phyloP scores from a whole-genome alignment of 1,140 invertebrate genomes.

The Asobara japonica region DNA sequence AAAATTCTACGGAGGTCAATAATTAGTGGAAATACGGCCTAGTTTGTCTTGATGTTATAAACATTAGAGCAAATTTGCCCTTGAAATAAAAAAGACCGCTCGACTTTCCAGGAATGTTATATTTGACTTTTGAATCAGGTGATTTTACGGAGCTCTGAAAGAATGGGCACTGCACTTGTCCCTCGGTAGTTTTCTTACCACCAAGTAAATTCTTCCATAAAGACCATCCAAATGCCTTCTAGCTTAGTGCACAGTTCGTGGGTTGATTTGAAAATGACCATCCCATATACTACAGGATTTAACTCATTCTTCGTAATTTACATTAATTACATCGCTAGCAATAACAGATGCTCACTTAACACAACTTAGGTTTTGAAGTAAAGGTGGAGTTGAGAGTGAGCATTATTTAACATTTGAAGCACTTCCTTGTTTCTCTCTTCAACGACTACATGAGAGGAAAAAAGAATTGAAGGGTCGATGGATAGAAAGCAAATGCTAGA shows the following conservation, averaged over 20 bases:
- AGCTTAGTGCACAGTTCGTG: slow-evolving; percentile 42
- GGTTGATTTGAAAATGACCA: slow-evolving; percentile 51
- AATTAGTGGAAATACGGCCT: too few relatives aligned
- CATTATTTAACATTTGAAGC: neutral
- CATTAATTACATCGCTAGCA: slow-evolving; percentile 52
- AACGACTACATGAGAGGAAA: neutral
- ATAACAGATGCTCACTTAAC: slow-evolving; percentile 48
- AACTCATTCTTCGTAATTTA: slow-evolving; percentile 48
- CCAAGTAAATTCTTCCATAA: neutral
- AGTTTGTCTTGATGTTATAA: too few relatives aligned
- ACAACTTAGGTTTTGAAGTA: neutral
- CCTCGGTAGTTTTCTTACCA: neutral
- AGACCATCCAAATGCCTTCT: neutral
- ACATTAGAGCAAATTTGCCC: too few relatives aligned
- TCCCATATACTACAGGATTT: slow-evolving; percentile 34
- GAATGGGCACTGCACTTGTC: neutral
- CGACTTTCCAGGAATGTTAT: slow-evolving; percentile 37
- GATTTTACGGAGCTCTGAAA: slow-evolving; percentile 38
- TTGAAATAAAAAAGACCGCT: too few relatives aligned
- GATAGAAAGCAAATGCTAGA: neutral
- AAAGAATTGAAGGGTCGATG: neutral
- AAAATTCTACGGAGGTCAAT: too few relatives aligned
- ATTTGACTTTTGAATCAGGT: slow-evolving; percentile 53
- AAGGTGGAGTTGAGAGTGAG: neutral
- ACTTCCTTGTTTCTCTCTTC: neutral